These are phyloP conservation scores for Drosophila falleni DNA, from an alignment of 2,888 invertebrate species.

Conservation along the genomic window DNA sequence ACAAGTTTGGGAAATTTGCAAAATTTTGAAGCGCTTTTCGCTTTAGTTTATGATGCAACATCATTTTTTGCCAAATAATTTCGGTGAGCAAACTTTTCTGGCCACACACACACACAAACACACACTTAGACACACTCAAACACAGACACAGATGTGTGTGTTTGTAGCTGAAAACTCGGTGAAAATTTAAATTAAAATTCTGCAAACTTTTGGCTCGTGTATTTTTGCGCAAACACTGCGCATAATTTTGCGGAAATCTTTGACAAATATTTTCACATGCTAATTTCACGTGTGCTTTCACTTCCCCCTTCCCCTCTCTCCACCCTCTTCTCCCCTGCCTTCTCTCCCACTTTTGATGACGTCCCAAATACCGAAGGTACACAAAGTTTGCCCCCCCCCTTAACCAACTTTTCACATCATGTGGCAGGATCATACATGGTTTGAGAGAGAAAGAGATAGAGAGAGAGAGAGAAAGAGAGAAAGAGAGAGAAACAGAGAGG, in stretches of 20 bases:
- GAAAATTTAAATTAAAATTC: constrained; percentile 79
- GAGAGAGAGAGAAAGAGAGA: background rate
- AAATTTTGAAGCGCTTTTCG: constrained; percentile 70
- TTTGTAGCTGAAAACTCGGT: constrained; percentile 48
- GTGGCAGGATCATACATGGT: background rate
- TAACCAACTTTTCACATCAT: background rate
- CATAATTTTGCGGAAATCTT: constrained; percentile 79
- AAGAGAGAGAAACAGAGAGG: background rate
- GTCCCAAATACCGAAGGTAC: constrained; percentile 51
- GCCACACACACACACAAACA: constrained; percentile 35
- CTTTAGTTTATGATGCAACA: constrained; percentile 78
- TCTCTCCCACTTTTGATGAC: background rate
- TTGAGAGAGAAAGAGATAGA: background rate
- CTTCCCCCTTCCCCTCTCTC: background rate
- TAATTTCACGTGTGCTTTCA: constrained; percentile 70
- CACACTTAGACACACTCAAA: constrained; percentile 27
- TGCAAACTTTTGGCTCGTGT: constrained; percentile 64
- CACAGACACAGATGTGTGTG: constrained; percentile 9
- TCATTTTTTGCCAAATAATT: constrained; percentile 75
- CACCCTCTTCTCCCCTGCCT: background rate
- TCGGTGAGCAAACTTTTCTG: constrained; percentile 70
- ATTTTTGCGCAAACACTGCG: constrained; percentile 80
- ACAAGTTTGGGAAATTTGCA: constrained; percentile 66
- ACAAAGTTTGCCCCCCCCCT: constrained; percentile 30
- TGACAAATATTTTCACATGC: constrained; percentile 82